Evolutionary conservation across 2,888 invertebrate species (phyloP).

Genomic region (Dioctria linearis): DNA sequence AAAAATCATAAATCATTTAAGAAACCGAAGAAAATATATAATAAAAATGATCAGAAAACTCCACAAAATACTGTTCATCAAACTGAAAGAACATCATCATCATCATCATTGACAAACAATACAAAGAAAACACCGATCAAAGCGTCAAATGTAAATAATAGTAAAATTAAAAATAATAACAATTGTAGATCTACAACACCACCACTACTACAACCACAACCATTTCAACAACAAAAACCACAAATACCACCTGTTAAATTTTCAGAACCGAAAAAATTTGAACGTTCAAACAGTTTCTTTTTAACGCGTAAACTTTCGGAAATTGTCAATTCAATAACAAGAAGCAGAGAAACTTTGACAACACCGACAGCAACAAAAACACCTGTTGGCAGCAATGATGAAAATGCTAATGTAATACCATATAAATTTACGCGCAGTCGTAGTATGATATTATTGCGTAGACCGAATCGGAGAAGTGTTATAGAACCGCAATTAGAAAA

Average conservation of each 20-base stretch:
- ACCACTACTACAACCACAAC: not conserved
- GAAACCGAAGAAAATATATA: conserved; percentile 10
- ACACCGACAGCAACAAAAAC: conserved; percentile 59
- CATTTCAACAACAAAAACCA: not conserved
- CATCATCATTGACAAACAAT: not conserved
- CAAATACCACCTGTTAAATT: conserved; percentile 1
- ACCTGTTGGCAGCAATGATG: not conserved
- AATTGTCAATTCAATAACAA: conserved; percentile 67
- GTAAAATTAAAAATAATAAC: no score
- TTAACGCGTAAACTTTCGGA: conserved; percentile 68
- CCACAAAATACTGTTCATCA: conserved; percentile 1
- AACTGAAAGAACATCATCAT: not conserved
- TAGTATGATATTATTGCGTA: conserved; percentile 68
- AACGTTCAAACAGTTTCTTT: conserved; percentile 69
- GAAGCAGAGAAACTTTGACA: conserved; percentile 69
- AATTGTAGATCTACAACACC: no score
- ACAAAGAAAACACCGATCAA: not conserved
- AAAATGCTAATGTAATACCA: conserved; percentile 56
- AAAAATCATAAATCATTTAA: conserved; percentile 4
- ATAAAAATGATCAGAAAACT: not conserved
- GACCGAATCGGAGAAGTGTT: conserved; percentile 68
- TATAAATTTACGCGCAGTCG: conserved; percentile 69
- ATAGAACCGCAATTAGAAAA: conserved; percentile 69
- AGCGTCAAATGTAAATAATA: no score
- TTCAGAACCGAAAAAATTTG: conserved; percentile 63